A percentile compares a stretch with the other conserved stretches of the same genome.
These are phyloP conservation scores for Atta colombica DNA, from an alignment of 1,140 invertebrate species.

Conservation along the genomic window DNA sequence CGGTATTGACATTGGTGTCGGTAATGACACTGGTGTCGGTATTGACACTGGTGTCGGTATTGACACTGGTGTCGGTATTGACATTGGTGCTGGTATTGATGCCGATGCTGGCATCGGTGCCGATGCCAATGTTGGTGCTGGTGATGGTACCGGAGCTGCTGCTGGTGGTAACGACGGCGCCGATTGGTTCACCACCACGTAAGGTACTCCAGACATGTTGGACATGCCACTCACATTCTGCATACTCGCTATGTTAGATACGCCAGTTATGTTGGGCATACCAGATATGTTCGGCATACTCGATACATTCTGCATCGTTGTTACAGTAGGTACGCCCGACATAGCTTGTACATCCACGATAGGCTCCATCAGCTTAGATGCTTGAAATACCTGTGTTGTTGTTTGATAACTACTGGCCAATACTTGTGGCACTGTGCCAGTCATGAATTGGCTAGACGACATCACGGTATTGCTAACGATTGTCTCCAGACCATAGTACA, in stretches of 20 bases:
- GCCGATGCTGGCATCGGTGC: not conserved
- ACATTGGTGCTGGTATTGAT: not conserved
- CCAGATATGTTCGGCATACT: constrained; percentile 66
- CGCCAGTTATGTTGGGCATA: constrained; percentile 71
- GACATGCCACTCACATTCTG: constrained; percentile 89
- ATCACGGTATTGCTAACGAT: constrained; percentile 95
- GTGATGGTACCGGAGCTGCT: constrained; percentile 22
- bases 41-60: too few relatives aligned
- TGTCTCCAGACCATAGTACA: constrained; percentile 93
- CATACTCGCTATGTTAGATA: constrained; percentile 83
- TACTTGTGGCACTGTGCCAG: constrained; percentile 92
- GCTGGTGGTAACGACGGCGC: constrained; percentile 14
- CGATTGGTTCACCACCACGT: constrained; percentile 60
- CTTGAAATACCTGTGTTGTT: constrained; percentile 93
- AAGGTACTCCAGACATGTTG: constrained; percentile 83
- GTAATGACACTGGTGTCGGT: not conserved
- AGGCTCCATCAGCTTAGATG: constrained; percentile 92
- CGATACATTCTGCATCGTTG: constrained; percentile 84
- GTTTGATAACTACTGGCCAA: constrained; percentile 93
- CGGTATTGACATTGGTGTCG: not conserved
- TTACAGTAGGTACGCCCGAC: constrained; percentile 77
- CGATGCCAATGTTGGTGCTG: constrained; percentile 26
- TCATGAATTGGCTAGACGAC: constrained; percentile 93
- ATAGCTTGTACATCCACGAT: constrained; percentile 88
- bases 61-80: not conserved